Evolutionary conservation across 2,113 vertebrate genomes (phyloP).

Genomic region (Cyrtonyx montezumae): DNA sequence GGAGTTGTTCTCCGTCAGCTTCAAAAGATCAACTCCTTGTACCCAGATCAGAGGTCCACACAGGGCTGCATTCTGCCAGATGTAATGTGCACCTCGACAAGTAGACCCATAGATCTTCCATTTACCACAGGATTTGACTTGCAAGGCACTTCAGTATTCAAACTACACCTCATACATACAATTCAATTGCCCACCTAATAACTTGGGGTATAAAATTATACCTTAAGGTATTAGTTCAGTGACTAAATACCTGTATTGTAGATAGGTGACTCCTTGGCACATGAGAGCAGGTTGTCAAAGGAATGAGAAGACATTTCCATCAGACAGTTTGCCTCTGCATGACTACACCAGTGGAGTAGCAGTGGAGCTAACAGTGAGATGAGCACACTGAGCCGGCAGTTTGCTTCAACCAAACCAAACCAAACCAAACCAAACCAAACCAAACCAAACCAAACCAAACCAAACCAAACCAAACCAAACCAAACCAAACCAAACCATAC

Average conservation of each 20-base stretch:
- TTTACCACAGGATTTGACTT: not conserved
- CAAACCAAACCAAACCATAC: not conserved
- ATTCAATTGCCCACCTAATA: not conserved
- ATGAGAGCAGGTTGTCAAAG: not conserved
- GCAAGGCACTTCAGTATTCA: not conserved
- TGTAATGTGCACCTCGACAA: accelerated
- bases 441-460: not conserved
- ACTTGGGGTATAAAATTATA: not conserved
- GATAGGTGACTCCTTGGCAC: not conserved
- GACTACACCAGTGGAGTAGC: not conserved
- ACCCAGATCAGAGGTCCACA: not conserved
- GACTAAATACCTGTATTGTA: not conserved
- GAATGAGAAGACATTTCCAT: not conserved
- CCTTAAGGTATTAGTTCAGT: not conserved
- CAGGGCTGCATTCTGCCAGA: not conserved
- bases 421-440: no score
- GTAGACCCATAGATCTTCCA: not conserved
- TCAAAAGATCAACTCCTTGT: not conserved
- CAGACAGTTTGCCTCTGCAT: not conserved
- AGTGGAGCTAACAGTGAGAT: not conserved
- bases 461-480: not conserved
- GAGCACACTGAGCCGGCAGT: not conserved
- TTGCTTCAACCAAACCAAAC: not conserved
- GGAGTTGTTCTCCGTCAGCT: not conserved
- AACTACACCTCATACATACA: not conserved